These are phyloP conservation scores for Paracentrotus lividus DNA, from an alignment of 53 echinoderm and acorn worm species.

Conservation along the genomic window DNA sequence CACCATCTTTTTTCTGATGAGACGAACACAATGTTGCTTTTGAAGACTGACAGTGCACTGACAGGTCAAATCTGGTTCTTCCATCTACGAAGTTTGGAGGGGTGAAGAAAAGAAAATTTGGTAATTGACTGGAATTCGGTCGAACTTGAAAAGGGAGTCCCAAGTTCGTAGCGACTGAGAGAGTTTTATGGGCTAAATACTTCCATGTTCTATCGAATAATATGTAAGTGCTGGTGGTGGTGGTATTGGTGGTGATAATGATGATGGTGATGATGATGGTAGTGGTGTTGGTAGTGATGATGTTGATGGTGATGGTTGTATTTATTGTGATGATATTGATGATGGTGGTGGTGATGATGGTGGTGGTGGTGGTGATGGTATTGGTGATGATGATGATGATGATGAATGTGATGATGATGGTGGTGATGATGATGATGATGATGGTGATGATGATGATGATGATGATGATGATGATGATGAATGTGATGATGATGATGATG, in stretches of 20 bases:
- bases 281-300: background rate
- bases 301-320: background rate
- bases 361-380: background rate
- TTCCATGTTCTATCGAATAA: no score
- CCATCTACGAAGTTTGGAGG: background rate
- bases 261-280: background rate
- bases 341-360: background rate
- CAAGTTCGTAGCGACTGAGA: background rate
- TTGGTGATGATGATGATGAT: background rate
- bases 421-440: background rate
- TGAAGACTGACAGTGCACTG: slow-evolving; percentile 54
- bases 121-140: slow-evolving; percentile 32
- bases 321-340: background rate
- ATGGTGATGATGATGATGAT: background rate
- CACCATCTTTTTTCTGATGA: background rate
- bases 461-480: background rate
- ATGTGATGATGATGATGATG: background rate
- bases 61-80: slow-evolving; percentile 35
- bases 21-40: slow-evolving; percentile 30
- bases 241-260: background rate
- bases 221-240: no score
- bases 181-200: background rate
- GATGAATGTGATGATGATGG: background rate
- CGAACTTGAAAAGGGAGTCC: slow-evolving; percentile 14
- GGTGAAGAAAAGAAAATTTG: background rate